Conservation (phyloP, 2,113 vertebrate species). For the Semnornis frantzii region DNA sequence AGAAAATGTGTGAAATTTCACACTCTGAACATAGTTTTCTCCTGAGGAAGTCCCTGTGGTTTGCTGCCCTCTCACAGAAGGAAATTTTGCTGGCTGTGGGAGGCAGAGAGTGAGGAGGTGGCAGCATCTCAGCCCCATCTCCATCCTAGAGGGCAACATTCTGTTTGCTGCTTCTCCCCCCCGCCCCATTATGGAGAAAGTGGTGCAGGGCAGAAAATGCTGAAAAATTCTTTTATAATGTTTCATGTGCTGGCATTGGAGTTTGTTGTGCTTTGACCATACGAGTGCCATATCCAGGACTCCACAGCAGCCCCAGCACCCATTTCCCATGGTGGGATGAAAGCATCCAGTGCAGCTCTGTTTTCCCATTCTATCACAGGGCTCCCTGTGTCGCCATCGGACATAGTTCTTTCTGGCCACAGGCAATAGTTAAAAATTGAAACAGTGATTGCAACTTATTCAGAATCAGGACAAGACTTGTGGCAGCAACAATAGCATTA, state of each 20-base stretch:
- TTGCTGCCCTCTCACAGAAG: neutral
- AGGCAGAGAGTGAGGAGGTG: neutral
- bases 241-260: neutral
- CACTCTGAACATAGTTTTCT: neutral
- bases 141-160: neutral
- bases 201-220: neutral
- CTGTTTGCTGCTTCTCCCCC: neutral
- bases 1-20: neutral
- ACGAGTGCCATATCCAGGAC: neutral
- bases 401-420: neutral
- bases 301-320: neutral
- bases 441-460: neutral
- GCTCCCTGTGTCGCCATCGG: neutral
- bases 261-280: neutral
- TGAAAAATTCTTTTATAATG: neutral
- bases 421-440: neutral
- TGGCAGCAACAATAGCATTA: neutral
- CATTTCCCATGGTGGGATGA: neutral
- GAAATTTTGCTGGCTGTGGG: neutral
- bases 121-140: neutral
- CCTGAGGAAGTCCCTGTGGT: neutral
- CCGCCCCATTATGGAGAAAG: accelerated
- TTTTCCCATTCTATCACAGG: neutral
- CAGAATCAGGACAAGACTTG: neutral
- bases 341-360: neutral